phyloP scores from a whole-genome alignment of 2,113 vertebrate genomes.

The Montifringilla adamsi region DNA sequence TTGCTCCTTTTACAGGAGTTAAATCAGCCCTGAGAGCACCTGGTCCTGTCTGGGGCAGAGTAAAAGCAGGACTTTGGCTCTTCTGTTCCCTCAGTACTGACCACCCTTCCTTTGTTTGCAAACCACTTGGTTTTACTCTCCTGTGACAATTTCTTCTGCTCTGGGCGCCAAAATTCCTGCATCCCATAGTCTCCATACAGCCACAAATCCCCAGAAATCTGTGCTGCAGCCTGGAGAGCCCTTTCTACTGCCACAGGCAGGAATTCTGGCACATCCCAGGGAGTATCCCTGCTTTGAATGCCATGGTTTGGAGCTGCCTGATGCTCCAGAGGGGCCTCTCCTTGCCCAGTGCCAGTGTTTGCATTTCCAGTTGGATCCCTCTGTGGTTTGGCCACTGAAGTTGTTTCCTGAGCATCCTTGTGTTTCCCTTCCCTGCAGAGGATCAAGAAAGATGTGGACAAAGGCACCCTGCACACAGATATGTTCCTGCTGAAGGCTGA shows the following conservation, averaged over 20 bases:
- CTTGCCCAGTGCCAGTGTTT: not conserved
- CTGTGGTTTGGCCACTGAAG: not conserved
- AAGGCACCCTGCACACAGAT: constrained; percentile 88
- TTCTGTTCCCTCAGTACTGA: not conserved
- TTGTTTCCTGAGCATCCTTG: not conserved
- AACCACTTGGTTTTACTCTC: not conserved
- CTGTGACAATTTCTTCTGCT: not conserved
- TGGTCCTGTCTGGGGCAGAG: not conserved
- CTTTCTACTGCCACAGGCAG: not conserved
- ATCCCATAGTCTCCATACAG: accelerated
- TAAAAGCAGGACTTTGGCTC: not conserved
- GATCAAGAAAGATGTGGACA: constrained; percentile 94
- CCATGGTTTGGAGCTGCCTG: not conserved
- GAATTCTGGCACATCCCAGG: not conserved
- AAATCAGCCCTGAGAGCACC: not conserved
- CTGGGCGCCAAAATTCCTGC: not conserved
- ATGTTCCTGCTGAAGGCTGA: constrained; percentile 89
- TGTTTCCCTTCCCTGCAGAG: constrained; percentile 70
- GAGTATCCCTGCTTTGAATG: not conserved
- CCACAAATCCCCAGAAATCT: not conserved
- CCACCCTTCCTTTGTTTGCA: not conserved
- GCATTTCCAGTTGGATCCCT: not conserved
- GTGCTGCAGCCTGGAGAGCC: not conserved
- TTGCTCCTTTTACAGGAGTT: not conserved
- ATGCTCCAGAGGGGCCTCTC: not conserved